Evolutionary conservation across 2,888 invertebrate species (phyloP), one percentile per base, ranked within the genome.

Genomic region (Omphaloscelis lunosa): DNA sequence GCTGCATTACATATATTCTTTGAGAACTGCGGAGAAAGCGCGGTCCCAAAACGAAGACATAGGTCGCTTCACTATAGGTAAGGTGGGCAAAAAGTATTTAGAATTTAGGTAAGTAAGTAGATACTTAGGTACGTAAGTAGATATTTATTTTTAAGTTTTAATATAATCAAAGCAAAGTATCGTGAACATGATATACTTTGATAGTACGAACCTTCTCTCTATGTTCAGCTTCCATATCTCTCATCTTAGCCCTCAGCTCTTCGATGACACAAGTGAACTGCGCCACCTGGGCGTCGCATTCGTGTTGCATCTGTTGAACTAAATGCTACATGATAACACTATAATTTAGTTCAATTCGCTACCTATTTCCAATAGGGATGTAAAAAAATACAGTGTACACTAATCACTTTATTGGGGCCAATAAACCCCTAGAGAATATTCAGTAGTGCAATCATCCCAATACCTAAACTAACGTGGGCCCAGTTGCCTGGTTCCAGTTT

Each of bases 251-350:
- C 71, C 93, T 91, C 17, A 96, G 83, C 78, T 96, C 96, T 88
- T 96, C 96, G 12, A 95, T 92, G 41, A 91, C 91, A 79, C 95
- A 96, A 1, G 93, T 92, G 80, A 93, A 93, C 75, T 96, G 95
- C 0, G 96, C 96, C 77, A 95, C 90, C 86, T 95, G 93, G 0
- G 95, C 95, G 56, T 96, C 96, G 6, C 93, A 93, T 58, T 95
- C 95, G 61, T 93, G 91, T 77, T 94, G 94, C 34, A 93, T 89
- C 91, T 95, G 95, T 89, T 94, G 94, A 78, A 95, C 68, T 68
- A 2, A 39, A 58, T 6, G n/a, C 7, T 39, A 39, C 12, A 20
- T 68, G 11, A 20, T 68, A 65, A 8, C 34, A 11, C 34, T 45
- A 29, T 0, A 29, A 17, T 29, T 29, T 27, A 6, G 0, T 27